These are phyloP conservation scores for Salminus brasiliensis DNA, from an alignment of 2,113 vertebrate genomes.

Conservation along the genomic window DNA sequence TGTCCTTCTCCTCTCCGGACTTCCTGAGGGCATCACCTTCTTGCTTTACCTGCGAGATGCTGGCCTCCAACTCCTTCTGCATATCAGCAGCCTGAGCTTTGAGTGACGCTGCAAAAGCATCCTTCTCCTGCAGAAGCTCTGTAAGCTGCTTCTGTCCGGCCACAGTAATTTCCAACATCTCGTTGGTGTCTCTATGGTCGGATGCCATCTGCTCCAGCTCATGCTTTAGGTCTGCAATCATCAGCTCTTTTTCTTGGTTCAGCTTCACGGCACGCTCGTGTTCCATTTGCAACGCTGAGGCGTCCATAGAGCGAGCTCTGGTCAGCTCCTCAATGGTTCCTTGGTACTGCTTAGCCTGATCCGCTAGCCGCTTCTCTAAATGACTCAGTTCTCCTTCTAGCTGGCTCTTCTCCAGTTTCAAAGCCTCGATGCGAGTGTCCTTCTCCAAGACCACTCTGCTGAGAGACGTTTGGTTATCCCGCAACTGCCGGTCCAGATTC, in stretches of 20 bases:
- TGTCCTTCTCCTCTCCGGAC: conserved; percentile 89
- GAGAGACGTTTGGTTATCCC: conserved; percentile 71
- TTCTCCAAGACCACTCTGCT: conserved; percentile 81
- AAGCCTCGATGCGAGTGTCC: conserved; percentile 79
- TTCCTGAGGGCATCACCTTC: conserved; percentile 78
- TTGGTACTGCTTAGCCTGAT: conserved; percentile 81
- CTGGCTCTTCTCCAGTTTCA: conserved; percentile 84
- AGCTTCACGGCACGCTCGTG: conserved; percentile 80
- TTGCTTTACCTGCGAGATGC: conserved; percentile 59
- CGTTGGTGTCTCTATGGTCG: conserved; percentile 85
- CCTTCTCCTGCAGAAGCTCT: conserved; percentile 89
- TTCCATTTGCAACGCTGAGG: conserved; percentile 80
- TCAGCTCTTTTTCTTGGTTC: conserved; percentile 86
- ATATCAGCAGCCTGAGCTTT: conserved; percentile 76
- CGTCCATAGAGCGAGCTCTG: conserved; percentile 73
- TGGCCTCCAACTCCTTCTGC: conserved; percentile 77
- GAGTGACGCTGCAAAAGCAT: conserved; percentile 81
- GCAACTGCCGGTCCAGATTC: conserved; percentile 76
- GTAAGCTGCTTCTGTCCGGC: conserved; percentile 89
- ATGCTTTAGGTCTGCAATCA: conserved; percentile 81
- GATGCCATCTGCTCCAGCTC: conserved; percentile 79
- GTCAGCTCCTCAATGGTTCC: conserved; percentile 83
- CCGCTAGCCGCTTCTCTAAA: conserved; percentile 74
- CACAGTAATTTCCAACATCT: conserved; percentile 84
- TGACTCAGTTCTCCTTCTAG: conserved; percentile 80